phyloP scores from a whole-genome alignment of 2,113 vertebrate genomes.

The Callospermophilus lateralis region DNA sequence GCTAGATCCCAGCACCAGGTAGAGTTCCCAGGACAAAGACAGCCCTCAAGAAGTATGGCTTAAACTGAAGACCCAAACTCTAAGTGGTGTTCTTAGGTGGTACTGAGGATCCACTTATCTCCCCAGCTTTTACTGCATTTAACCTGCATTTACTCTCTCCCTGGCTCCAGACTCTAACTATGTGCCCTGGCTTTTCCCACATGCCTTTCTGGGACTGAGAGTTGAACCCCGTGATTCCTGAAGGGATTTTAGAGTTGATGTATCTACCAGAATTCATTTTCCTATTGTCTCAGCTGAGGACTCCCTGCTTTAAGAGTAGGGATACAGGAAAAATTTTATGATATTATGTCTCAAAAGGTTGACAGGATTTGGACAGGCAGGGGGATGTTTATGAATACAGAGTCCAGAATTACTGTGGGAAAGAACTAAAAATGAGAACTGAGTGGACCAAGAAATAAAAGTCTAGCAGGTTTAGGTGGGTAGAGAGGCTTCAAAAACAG shows the following conservation, averaged over 20 bases:
- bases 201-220: background rate
- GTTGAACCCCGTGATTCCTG: background rate
- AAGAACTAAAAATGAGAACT: background rate
- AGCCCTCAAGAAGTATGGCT: background rate
- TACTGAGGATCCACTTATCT: background rate
- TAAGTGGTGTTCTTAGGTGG: background rate
- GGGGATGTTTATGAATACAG: background rate
- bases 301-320: background rate
- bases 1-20: background rate
- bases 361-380: background rate
- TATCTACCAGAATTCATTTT: conserved; percentile 32
- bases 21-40: background rate
- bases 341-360: background rate
- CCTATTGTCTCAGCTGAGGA: background rate
- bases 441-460: conserved; percentile 26
- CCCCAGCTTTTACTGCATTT: background rate
- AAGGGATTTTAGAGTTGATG: background rate
- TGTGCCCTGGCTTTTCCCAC: background rate
- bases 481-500: conserved; percentile 1
- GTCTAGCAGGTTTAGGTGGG: background rate
- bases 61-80: background rate
- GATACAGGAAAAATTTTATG: background rate
- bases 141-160: background rate
- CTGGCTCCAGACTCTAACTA: background rate
- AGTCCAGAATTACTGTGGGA: background rate